Percentiles rank a stretch among this genome's conserved stretches.
These are phyloP conservation scores for Fabriciana adippe DNA, from an alignment of 2,888 invertebrate species.

Conservation along the genomic window DNA sequence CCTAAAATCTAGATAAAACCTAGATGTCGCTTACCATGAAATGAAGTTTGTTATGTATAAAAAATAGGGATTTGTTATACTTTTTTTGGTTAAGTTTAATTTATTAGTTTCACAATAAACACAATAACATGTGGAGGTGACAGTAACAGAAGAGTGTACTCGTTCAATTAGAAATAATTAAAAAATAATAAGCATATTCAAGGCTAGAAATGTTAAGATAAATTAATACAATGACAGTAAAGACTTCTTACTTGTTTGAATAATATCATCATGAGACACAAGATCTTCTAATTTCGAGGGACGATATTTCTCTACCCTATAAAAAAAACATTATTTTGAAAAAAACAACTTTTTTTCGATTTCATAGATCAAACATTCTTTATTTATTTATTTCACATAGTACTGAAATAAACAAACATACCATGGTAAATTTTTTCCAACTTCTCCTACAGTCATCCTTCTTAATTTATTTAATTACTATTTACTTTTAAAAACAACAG, in stretches of 20 bases:
- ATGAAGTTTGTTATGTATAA: too few relatives aligned
- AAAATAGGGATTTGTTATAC: too few relatives aligned
- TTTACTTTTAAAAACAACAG: neutral
- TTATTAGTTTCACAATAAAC: too few relatives aligned
- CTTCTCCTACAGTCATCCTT: constrained; percentile 68
- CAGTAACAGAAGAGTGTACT: too few relatives aligned
- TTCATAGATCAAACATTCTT: neutral
- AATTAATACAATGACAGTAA: neutral
- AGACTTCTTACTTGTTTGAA: constrained; percentile 91
- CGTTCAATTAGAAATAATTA: too few relatives aligned
- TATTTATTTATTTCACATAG: constrained; percentile 21
- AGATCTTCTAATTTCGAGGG: constrained; percentile 95
- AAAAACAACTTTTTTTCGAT: neutral
- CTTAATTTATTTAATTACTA: constrained; percentile 8
- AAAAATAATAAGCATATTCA: neutral
- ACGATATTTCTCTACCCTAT: constrained; percentile 99
- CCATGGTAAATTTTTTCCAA: constrained; percentile 83
- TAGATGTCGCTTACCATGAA: too few relatives aligned
- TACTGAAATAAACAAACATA: constrained; percentile 51
- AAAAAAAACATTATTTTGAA: constrained; percentile 35
- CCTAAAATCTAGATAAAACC: too few relatives aligned
- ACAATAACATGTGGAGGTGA: too few relatives aligned
- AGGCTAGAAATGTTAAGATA: neutral
- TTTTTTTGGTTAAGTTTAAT: too few relatives aligned
- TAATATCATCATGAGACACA: constrained; percentile 98